Conservation (phyloP, 2,888 invertebrate species). For the Myopa tessellatipennis region DNA sequence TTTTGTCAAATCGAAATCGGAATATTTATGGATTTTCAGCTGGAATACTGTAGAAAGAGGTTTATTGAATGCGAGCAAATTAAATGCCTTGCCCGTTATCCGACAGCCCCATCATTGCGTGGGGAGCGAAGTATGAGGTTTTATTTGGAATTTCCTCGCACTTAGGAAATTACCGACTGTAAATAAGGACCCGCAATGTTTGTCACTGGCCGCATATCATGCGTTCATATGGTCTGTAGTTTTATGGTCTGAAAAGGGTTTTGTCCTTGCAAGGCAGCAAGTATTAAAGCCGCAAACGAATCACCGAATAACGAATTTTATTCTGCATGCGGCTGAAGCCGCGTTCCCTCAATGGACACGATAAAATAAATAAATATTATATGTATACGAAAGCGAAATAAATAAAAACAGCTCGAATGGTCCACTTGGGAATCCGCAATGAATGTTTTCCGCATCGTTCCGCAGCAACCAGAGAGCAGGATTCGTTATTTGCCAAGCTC, state of each 20-base stretch:
- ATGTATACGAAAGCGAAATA: neutral
- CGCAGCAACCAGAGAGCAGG: constrained; percentile 6
- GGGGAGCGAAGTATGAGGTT: too few species aligned
- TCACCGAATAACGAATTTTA: neutral
- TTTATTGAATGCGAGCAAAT: neutral
- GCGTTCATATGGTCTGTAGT: too few species aligned
- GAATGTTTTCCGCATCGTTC: constrained; percentile 25
- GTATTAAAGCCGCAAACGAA: neutral
- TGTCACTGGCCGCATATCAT: constrained; percentile 23
- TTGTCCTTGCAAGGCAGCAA: neutral
- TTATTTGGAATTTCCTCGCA: neutral
- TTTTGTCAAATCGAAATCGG: neutral
- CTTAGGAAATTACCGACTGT: too few species aligned
- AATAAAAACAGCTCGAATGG: constrained; percentile 10
- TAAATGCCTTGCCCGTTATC: neutral
- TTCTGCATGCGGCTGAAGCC: neutral
- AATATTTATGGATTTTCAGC: neutral
- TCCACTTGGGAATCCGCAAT: constrained; percentile 5
- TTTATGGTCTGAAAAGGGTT: neutral
- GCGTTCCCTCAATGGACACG: constrained; percentile 7
- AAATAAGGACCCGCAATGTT: constrained; percentile 28
- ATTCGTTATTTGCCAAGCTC: neutral
- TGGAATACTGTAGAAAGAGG: neutral
- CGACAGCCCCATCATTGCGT: neutral
- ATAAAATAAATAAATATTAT: constrained; percentile 13